phyloP scores from a whole-genome alignment of 2,797 vertebrate species.

The Clarias fuscus region DNA sequence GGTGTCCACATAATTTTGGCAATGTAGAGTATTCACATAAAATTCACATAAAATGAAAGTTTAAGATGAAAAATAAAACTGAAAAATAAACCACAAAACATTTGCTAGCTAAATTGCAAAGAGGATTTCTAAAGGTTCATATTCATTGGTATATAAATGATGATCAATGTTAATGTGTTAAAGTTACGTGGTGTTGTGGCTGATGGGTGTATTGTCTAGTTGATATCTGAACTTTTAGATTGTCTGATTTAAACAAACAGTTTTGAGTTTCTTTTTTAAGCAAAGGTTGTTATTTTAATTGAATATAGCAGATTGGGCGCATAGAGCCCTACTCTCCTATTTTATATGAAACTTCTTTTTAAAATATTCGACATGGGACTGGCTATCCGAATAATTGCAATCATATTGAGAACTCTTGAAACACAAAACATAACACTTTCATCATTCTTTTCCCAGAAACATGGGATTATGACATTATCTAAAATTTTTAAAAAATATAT shows the following conservation, averaged over 20 bases:
- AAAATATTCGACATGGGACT: background rate
- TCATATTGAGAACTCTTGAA: background rate
- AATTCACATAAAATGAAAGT: background rate
- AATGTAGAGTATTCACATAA: background rate
- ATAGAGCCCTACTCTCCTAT: background rate
- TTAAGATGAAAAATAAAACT: background rate
- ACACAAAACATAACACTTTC: background rate
- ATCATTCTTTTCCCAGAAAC: background rate
- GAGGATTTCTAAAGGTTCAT: background rate
- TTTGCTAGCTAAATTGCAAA: background rate
- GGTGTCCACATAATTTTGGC: background rate
- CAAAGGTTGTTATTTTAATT: background rate
- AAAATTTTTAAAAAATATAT: background rate
- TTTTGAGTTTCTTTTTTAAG: background rate
- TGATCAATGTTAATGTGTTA: too few relatives aligned
- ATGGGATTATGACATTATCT: constrained; percentile 13
- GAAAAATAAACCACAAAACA: background rate
- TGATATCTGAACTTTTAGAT: background rate
- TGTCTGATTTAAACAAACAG: background rate
- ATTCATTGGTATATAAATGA: too few relatives aligned
- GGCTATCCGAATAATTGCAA: background rate
- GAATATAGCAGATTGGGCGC: background rate
- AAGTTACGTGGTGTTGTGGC: too few relatives aligned
- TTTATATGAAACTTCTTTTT: background rate
- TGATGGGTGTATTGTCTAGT: background rate